Percentiles rank a stretch among this genome's conserved stretches.
Conservation (phyloP, 2,113 vertebrate genomes). For the Ailuropoda melanoleuca region DNA sequence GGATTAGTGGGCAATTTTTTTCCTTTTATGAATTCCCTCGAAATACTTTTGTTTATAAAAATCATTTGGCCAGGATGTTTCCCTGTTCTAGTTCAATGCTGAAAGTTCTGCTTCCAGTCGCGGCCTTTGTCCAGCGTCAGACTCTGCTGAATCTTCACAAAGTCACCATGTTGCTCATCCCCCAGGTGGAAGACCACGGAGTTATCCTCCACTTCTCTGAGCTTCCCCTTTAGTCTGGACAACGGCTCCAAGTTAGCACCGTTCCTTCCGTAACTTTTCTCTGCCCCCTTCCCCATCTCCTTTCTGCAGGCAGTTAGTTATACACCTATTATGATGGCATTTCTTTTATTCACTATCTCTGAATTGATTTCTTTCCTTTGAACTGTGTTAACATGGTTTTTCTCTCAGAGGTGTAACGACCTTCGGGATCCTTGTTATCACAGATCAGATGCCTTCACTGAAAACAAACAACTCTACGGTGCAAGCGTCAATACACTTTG, state of each 20-base stretch:
- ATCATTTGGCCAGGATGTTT: not conserved
- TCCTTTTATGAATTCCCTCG: not conserved
- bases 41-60: slow-evolving; percentile 1
- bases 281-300: not conserved
- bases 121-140: not conserved
- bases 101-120: not conserved
- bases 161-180: not conserved
- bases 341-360: not conserved
- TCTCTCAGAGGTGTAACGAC: not conserved
- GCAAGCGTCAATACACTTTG: not conserved
- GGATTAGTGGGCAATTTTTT: not conserved
- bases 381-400: not conserved
- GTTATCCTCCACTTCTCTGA: not conserved
- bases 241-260: not conserved
- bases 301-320: not conserved
- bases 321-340: not conserved
- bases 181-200: not conserved
- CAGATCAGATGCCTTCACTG: not conserved
- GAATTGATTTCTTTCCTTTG: slow-evolving; percentile 4
- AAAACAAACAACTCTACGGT: not conserved
- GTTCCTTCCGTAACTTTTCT: not conserved
- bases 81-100: not conserved
- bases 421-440: not conserved
- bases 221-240: not conserved
- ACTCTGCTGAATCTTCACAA: not conserved